Conservation (phyloP, 2,797 vertebrate genomes). For the Benthosema pterotum region DNA sequence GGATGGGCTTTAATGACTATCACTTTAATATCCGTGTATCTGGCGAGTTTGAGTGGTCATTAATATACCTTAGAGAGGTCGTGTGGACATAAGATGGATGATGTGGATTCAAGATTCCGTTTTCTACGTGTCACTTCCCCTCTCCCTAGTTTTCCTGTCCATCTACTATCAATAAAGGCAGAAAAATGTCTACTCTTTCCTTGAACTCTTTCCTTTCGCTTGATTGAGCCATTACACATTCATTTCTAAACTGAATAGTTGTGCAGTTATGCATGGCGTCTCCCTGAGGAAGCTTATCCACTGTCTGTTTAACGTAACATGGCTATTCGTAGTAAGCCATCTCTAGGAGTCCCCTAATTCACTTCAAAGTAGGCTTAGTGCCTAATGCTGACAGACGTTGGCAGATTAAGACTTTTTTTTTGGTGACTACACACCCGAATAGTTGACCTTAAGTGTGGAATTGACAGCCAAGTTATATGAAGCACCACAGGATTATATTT, state of each 20-base stretch:
- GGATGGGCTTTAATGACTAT: not conserved
- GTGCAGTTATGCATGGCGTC: not conserved
- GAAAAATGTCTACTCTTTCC: no score
- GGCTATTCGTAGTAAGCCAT: constrained; percentile 9
- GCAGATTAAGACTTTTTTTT: constrained; percentile 11
- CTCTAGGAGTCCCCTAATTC: not conserved
- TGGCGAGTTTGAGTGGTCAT: no score
- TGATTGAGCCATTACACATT: not conserved
- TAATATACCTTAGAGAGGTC: no score
- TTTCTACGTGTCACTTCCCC: no score
- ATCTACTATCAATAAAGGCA: no score
- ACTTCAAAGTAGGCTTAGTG: not conserved
- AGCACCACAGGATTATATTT: constrained; percentile 1
- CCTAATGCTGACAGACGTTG: constrained; percentile 1
- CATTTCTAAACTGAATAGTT: not conserved
- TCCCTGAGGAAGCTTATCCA: not conserved
- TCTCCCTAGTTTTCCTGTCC: no score
- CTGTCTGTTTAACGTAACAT: not conserved
- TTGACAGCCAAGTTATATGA: not conserved
- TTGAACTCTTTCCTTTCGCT: no score
- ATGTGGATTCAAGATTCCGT: no score
- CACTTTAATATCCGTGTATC: no score
- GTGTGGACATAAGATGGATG: no score
- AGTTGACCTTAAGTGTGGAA: constrained; percentile 4
- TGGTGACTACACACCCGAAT: not conserved